Percentiles rank a stretch among this genome's conserved stretches.
phyloP scores from a whole-genome alignment of 1,140 invertebrate species.

The Temnothorax longispinosus region DNA sequence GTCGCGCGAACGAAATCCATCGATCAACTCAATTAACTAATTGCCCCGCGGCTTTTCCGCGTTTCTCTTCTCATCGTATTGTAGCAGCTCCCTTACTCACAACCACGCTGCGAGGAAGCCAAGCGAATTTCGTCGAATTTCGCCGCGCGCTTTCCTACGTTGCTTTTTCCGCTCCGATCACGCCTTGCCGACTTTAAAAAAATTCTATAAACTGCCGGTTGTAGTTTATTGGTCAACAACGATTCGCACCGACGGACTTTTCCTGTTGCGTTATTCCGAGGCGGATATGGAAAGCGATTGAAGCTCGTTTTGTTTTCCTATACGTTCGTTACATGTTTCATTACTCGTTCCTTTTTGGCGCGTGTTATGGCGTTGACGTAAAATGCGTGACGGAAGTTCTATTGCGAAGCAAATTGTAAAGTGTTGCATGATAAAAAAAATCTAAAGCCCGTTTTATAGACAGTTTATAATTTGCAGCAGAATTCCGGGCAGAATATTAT shows the following conservation, averaged over 20 bases:
- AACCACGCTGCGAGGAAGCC: slow-evolving; percentile 35
- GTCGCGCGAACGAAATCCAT: slow-evolving; percentile 83
- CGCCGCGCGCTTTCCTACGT: background rate
- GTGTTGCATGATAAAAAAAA: background rate
- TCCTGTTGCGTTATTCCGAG: slow-evolving; percentile 34
- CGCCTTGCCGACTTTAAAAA: slow-evolving; percentile 32
- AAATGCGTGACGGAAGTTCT: slow-evolving; percentile 5
- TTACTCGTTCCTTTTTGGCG: slow-evolving; percentile 8
- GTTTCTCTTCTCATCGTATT: slow-evolving; percentile 59
- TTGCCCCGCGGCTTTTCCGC: slow-evolving; percentile 74
- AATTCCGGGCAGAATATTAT: background rate
- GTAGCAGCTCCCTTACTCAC: slow-evolving; percentile 44
- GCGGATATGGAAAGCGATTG: slow-evolving; percentile 54
- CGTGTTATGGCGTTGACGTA: background rate
- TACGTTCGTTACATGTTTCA: slow-evolving; percentile 49
- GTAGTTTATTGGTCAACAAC: slow-evolving; percentile 47
- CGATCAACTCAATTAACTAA: slow-evolving; percentile 84
- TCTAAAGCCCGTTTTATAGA: background rate
- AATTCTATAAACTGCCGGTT: background rate
- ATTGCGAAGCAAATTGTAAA: slow-evolving; percentile 19
- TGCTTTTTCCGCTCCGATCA: slow-evolving; percentile 14
- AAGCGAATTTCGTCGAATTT: slow-evolving; percentile 31
- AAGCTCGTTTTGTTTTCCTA: slow-evolving; percentile 42
- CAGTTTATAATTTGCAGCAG: background rate
- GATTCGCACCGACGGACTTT: slow-evolving; percentile 44